Conservation (phyloP, 37 sponge, comb jelly and placozoan species). For the Beroe ovata region DNA sequence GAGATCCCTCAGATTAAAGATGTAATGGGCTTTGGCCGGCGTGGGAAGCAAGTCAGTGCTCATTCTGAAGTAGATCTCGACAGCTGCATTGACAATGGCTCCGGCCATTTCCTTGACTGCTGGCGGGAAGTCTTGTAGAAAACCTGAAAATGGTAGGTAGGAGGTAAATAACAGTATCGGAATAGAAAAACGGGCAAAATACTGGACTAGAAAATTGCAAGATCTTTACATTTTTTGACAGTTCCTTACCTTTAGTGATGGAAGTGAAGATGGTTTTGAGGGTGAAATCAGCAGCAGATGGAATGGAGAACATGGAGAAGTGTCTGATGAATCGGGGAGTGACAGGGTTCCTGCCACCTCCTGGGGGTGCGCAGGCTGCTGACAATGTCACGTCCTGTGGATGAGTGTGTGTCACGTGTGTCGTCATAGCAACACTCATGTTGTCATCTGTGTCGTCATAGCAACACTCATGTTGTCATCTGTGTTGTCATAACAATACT, state of each 20-base stretch:
- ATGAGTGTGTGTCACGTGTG: no score
- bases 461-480: no score
- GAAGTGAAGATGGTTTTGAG: constrained; percentile 85
- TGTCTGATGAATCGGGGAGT: constrained; percentile 94
- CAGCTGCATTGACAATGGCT: constrained; percentile 91
- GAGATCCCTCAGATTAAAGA: constrained; percentile 95
- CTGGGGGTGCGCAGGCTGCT: constrained; percentile 99
- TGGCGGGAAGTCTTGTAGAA: constrained; percentile 90
- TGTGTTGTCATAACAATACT: no score
- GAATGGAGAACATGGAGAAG: constrained; percentile 93
- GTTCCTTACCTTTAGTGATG: constrained; percentile 48
- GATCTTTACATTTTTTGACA: no score
- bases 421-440: no score
- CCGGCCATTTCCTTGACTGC: constrained; percentile 88
- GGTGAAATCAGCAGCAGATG: constrained; percentile 82
- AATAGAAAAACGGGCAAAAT: no score
- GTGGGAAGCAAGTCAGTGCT: constrained; percentile 97
- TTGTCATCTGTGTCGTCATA: no score
- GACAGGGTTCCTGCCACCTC: constrained; percentile 96
- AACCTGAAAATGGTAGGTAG: constrained; percentile 80
- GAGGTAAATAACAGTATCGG: no score
- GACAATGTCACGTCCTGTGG: constrained; percentile 85
- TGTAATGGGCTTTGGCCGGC: constrained; percentile 97
- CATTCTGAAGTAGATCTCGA: constrained; percentile 94
- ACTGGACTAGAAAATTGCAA: no score